Evolutionary conservation across 2,888 invertebrate genomes (phyloP).

Genomic region (Syrphus vitripennis): DNA sequence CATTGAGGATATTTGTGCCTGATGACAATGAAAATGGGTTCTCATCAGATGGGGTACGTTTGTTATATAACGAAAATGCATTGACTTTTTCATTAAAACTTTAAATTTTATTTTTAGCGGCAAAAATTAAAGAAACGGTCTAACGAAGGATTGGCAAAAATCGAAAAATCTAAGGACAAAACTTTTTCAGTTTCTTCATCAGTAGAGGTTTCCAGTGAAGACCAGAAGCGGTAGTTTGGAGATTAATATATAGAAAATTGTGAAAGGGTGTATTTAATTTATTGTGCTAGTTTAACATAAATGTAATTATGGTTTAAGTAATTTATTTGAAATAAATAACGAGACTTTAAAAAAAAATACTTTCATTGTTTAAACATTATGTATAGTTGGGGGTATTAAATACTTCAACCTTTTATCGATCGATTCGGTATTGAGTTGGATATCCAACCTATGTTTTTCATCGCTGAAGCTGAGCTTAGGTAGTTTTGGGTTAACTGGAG

Average conservation of each 20-base stretch:
- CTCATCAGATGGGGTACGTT: slow-evolving; percentile 66
- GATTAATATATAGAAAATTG: background rate
- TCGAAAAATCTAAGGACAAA: slow-evolving; percentile 64
- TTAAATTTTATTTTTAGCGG: slow-evolving; percentile 68
- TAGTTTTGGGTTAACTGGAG: too few species aligned
- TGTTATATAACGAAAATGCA: background rate
- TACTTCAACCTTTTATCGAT: too few species aligned
- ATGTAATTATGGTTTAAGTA: slow-evolving; percentile 69
- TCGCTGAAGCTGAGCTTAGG: too few species aligned
- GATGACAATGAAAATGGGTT: slow-evolving; percentile 78
- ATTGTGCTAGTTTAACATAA: slow-evolving; percentile 43
- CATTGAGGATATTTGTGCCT: slow-evolving; percentile 82
- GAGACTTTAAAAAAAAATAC: background rate
- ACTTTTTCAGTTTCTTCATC: slow-evolving; percentile 77
- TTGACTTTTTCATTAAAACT: background rate
- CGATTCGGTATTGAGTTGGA: too few species aligned
- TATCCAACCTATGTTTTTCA: too few species aligned
- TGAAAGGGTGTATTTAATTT: slow-evolving; percentile 12
- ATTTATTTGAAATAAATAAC: slow-evolving; percentile 56
- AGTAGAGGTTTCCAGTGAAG: slow-evolving; percentile 77
- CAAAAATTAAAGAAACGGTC: slow-evolving; percentile 76
- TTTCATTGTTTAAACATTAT: background rate
- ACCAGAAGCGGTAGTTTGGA: slow-evolving; percentile 60
- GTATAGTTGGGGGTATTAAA: too few species aligned
- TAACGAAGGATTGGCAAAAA: slow-evolving; percentile 73